Base-by-base conservation (phyloP, 2,797 vertebrate genomes). In the Coracias cyanogaster region DNA sequence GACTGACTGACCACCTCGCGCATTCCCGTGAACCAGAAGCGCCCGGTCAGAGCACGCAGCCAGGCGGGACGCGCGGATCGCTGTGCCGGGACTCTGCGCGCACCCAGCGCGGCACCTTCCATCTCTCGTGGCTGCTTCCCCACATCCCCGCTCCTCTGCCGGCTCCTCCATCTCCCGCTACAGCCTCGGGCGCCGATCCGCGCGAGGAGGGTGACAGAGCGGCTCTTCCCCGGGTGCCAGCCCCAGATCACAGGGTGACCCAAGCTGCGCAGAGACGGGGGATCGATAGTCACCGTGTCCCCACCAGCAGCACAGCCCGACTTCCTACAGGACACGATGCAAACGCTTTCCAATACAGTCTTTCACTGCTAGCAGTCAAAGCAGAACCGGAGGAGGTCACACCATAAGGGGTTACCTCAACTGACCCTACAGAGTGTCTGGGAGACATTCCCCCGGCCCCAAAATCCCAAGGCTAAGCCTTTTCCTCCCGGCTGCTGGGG, bases 151-250 rank as follows among this genome's bases (percentile, higher is more conserved):
- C 31, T 71, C 20, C 29, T 70, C 79, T 57, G 33, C 43, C 21
- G 79, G 4, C 35, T 26, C 72, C 55, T 10, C 2, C 11, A 35
- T 12, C 35, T 39, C 39, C 66, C 3, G 24, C 6, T 14, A 3
- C 15, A 25, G 25, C 6, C n/a, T 10, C 6, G 17, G 55, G 55
- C 46, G 35, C 8, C 1, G 6, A 51, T 12, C 35, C 81, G 10
- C 12, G 71, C 0, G 0, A 31, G 14, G 19, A 43, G 52, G 52
- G 41, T 25, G 22, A 66, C 26, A 31, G 0, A 0, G n/a, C 7
- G 0, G 12, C 6, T 21, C 43, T 60, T 8, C 7, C 10, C 26
- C 60, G n/a, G 67, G 11, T 3, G 1, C 15, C 54, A 45, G 72
- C 48, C 64, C 29, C 64, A 17, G 49, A 33, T 12, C 39, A 9